Base-by-base conservation (phyloP, 1,140 invertebrate species). In the Monomorium pharaonis region DNA sequence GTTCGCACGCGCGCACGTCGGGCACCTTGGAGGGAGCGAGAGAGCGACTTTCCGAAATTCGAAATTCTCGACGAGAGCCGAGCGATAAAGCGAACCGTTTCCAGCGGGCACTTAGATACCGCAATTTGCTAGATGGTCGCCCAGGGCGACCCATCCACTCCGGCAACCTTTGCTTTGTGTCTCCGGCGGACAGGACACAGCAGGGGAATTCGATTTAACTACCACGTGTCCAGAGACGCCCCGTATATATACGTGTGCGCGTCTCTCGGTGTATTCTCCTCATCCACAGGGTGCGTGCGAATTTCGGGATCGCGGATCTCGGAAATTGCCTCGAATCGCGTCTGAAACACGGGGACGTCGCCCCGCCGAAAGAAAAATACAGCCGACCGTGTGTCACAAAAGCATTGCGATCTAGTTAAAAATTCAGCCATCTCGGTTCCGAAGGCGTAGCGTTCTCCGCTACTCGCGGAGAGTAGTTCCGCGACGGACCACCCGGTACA, bases 131-230 rank as follows among this genome's bases (percentile, higher is more conserved):
- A 91, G 90, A 92, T 91, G 87, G 88, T 89, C 89, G 91, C 91
- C 91, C 87, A 81, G 91, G 91, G 90, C 91, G 87, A 92, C 72
- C 85, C 89, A 88, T 91, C 91, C 90, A 88, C 85, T 89, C 89
- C 87, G 74, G 77, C 87, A 91, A 91, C 90, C 90, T 91, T 91
- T 91, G 93, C 91, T 91, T 91, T 92, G 91, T 93, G 92, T 91
- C 93, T 93, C 92, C 91, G 90, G 83, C 88, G 89, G 89, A 86
- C 89, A 91, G 91, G 90, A 89, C 90, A 89, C 90, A 89, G 85
- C 90, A 88, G 88, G 91, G 90, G 92, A 92, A 94, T 93, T 94
- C 93, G 92, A 94, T 94, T 94, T 92, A 93, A 94, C 92, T 92
- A 92, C 92, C 92, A 93, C 91, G 90, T 88, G 89, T 85, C 62